A percentile compares a stretch with the other conserved stretches of the same genome.
These are phyloP conservation scores for Herminia tarsipennalis DNA, from an alignment of 2,888 invertebrate genomes.

Conservation along the genomic window DNA sequence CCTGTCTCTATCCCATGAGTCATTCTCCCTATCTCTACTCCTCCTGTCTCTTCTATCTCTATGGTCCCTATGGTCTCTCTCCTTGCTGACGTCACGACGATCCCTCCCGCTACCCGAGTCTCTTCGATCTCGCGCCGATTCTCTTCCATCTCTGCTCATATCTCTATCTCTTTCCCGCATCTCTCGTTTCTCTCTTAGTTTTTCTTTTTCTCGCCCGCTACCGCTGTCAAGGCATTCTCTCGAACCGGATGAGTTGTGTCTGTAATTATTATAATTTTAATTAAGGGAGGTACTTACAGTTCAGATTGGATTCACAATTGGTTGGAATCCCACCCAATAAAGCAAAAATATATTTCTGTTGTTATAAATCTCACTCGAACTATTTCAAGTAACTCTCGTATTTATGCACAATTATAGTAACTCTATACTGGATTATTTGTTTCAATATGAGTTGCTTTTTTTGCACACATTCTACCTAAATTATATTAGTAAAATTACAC, in stretches of 20 bases:
- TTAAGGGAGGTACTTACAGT: no score
- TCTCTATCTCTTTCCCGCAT: constrained; percentile 70
- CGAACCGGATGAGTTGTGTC: constrained; percentile 80
- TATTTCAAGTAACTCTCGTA: no score
- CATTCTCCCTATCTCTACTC: constrained; percentile 73
- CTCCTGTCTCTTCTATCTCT: constrained; percentile 61
- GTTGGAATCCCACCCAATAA: no score
- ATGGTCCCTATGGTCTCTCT: constrained; percentile 65
- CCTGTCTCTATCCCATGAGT: constrained; percentile 74
- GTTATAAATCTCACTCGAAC: no score
- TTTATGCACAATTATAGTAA: no score
- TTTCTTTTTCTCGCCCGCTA: constrained; percentile 81
- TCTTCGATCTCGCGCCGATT: constrained; percentile 64
- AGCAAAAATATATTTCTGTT: no score
- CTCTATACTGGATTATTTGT: no score
- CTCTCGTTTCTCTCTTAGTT: constrained; percentile 73
- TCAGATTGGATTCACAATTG: no score
- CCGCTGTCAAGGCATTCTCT: constrained; percentile 81
- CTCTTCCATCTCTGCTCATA: constrained; percentile 73
- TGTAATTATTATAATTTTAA: constrained; percentile 32
- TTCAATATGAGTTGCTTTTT: no score
- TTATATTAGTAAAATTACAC: no score
- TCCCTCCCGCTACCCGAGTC: constrained; percentile 79
- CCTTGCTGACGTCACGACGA: constrained; percentile 71
- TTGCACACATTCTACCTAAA: no score